Evolutionary conservation across 2,888 invertebrate species (phyloP).

Genomic region (Iselma pallidipennis): DNA sequence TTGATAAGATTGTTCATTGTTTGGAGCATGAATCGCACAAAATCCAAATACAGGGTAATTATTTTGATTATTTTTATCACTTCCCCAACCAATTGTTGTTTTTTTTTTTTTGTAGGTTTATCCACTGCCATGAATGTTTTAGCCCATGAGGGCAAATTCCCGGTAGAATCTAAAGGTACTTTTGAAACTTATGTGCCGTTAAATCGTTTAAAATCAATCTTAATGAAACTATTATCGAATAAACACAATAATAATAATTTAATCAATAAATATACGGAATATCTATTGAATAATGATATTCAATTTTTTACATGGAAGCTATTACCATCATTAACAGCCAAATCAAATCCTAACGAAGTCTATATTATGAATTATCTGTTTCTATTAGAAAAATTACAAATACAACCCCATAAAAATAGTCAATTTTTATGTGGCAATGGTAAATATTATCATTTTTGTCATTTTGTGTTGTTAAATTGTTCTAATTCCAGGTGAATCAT

Average conservation of each 20-base stretch:
- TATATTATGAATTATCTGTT: slow-evolving; percentile 52
- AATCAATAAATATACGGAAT: slow-evolving; percentile 74
- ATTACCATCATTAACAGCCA: slow-evolving; percentile 62
- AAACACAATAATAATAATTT: slow-evolving; percentile 64
- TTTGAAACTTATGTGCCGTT: slow-evolving; percentile 68
- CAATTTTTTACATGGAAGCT: slow-evolving; percentile 72
- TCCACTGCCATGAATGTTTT: slow-evolving; percentile 75
- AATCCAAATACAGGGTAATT: slow-evolving; percentile 52
- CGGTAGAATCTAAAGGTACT: slow-evolving; percentile 60
- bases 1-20: slow-evolving; percentile 62
- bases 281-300: slow-evolving; percentile 74
- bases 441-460: slow-evolving; percentile 30
- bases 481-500: slow-evolving; percentile 46
- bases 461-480: slow-evolving; percentile 8
- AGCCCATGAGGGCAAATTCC: slow-evolving; percentile 71
- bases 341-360: slow-evolving; percentile 56
- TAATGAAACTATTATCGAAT: slow-evolving; percentile 66
- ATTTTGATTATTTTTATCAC: slow-evolving; percentile 51
- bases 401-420: slow-evolving; percentile 42
- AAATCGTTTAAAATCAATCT: slow-evolving; percentile 67
- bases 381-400: slow-evolving; percentile 49
- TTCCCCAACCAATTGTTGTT: no score
- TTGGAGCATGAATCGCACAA: slow-evolving; percentile 54
- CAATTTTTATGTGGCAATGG: slow-evolving; percentile 44
- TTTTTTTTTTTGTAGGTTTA: slow-evolving; percentile 57